Evolutionary conservation across 2,888 invertebrate species (phyloP), one percentile per base, ranked within the genome.

Genomic region (Pammene fasciana): DNA sequence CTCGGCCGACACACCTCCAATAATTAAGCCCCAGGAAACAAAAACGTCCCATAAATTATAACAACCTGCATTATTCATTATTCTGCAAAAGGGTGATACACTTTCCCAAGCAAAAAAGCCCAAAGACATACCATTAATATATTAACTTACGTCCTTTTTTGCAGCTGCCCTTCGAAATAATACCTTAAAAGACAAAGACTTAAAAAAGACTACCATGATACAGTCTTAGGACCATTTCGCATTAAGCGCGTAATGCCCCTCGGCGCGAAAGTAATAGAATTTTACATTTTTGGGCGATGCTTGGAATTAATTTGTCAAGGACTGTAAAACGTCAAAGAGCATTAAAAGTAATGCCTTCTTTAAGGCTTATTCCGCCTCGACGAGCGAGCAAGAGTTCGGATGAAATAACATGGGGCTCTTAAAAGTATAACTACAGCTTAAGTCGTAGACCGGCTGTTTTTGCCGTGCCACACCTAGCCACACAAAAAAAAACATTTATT

Each of bases 281-380:
- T 55, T 46, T 54, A 54, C 46, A 61, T 67, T 67, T 67, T 67
- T 55, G 46, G 38, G 26, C 38, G 50, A 54, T 54, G 60, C 60
- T 67, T 26, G n/a, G 43, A 59, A 65, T 65, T 65, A 65, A 65
- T 65, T 65, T 56, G 65, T 56, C 65, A 56, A 43, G 65, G 55
- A 46, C 16, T 54, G 46, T 26, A 57, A 57, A 57, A 57, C 16
- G 57, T 57, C 43, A 57, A 57, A 57, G 57, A 18, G 26, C 26
- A 57, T 45, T 57, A 41, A 57, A 57, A 18, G 38, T 41, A 57
- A 57, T 57, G 26, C 43, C 26, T n/a, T 26, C 5, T 43, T 57
- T 57, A 45, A 57, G 26, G 18, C 57, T 26, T 26, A n/a, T 43
- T 11, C 14, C 11, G 13, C 13, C 1, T 43, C 43, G 11, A 10